Evolutionary conservation across 2,888 invertebrate genomes (phyloP), one percentile per base, ranked within the genome.

Genomic region (Ormyrus labotus): DNA sequence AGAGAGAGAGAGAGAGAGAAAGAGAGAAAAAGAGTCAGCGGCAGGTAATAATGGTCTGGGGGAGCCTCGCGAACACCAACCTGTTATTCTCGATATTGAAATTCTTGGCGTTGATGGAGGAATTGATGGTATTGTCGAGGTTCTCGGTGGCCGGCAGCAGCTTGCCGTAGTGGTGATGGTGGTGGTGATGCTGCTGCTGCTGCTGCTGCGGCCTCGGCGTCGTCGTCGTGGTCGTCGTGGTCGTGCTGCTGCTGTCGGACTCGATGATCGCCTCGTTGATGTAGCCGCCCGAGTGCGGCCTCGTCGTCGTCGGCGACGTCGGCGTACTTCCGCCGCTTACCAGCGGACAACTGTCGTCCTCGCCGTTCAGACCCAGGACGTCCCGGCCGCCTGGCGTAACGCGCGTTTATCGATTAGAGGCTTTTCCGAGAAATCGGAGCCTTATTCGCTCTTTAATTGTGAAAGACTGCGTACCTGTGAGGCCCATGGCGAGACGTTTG

Each of bases 231-330:
- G 5, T 10, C 8, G 53, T 45, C 58, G 67, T 57, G 6, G 71
- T 65, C 10, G 55, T 61, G 10, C 51, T 51, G 51, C 48, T 51
- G 51, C 50, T 71, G 10, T 94, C 94, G 58, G 92, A 92, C 86
- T 96, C 96, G 81, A 95, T 93, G 85, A 93, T 94, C 58, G 95
- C 95, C 91, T 96, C 96, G 91, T 96, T 96, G 86, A 96, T 95
- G 92, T 96, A 96, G 71, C 95, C 95, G 71, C 95, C 95, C 84
- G 95, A 95, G 83, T 95, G 92, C 78, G 95, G 95, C 82, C 95
- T 92, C 69, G 79, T 74, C 71, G 81, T 81, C 69, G 81, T 79
- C 13, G 82, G 82, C 11, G 82, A 82, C 8, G 94, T 94, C 53
- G 94, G 94, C 83, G 94, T 94, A 84, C 94, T 94, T 87, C 94